phyloP scores from a whole-genome alignment of 2,113 vertebrate genomes.

The Callopanchax toddi region DNA sequence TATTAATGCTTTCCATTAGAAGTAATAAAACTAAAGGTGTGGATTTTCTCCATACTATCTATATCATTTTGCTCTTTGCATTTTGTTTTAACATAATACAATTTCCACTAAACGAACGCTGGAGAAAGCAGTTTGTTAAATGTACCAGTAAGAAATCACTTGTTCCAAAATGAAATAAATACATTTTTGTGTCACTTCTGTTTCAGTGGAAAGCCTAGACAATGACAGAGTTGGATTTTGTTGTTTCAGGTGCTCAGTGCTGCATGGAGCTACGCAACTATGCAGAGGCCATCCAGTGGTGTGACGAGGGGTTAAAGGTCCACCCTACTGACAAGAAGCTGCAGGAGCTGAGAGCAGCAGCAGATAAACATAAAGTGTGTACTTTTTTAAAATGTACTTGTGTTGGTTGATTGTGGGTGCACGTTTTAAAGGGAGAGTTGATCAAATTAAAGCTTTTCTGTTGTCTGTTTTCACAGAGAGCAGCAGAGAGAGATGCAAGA shows the following conservation, averaged over 20 bases:
- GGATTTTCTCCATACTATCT: no score
- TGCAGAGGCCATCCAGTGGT: slow-evolving; percentile 87
- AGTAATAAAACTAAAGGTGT: background rate
- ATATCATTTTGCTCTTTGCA: no score
- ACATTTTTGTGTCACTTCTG: no score
- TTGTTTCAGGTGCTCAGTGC: slow-evolving; percentile 87
- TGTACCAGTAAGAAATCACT: background rate
- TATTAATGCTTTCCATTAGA: background rate
- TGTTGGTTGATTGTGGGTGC: background rate
- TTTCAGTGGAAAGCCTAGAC: background rate
- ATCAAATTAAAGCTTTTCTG: background rate
- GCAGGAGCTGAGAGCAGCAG: slow-evolving; percentile 84
- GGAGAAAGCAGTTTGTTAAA: background rate
- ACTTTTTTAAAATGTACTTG: background rate
- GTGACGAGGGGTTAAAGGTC: slow-evolving; percentile 87
- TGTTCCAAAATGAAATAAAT: background rate
- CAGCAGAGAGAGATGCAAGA: slow-evolving; percentile 86
- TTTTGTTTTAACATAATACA: no score
- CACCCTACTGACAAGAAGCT: slow-evolving; percentile 88
- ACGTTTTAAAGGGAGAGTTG: background rate
- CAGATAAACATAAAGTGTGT: slow-evolving; percentile 89
- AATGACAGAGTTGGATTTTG: background rate
- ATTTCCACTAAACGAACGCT: background rate
- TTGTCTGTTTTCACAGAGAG: slow-evolving; percentile 74
- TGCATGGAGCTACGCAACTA: slow-evolving; percentile 87